phyloP scores from a whole-genome alignment of 1,140 invertebrate species.

The Listronotus oregonensis region DNA sequence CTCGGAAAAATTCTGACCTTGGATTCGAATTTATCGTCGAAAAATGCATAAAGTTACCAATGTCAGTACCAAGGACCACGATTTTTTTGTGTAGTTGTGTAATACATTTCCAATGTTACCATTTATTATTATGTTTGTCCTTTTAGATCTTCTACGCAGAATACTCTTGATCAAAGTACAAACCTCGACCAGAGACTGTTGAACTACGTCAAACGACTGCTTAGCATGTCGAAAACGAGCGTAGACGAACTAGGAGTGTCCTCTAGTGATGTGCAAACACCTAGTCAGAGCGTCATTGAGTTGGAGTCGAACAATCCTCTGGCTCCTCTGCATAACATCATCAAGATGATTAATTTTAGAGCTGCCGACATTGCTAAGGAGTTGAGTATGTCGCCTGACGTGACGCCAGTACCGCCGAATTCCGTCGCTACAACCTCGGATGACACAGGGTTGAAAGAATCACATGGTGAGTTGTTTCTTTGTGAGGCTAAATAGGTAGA shows the following conservation, averaged over 20 bases:
- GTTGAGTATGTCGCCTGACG: slow-evolving; percentile 17
- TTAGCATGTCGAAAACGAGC: slow-evolving; percentile 58
- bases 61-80: too few relatives aligned
- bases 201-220: slow-evolving; percentile 59
- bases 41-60: too few relatives aligned
- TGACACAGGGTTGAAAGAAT: background rate
- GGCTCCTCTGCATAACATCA: slow-evolving; percentile 34
- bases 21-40: too few relatives aligned
- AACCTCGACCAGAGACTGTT: slow-evolving; percentile 49
- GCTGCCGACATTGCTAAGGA: slow-evolving; percentile 25
- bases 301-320: slow-evolving; percentile 45
- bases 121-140: too few relatives aligned
- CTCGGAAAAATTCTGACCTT: too few relatives aligned
- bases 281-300: slow-evolving; percentile 58
- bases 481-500: too few relatives aligned
- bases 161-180: slow-evolving; percentile 1
- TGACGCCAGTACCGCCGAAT: slow-evolving; percentile 14
- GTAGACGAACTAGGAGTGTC: slow-evolving; percentile 59
- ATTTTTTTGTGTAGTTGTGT: too few relatives aligned
- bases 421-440: background rate
- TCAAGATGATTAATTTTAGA: slow-evolving; percentile 35
- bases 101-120: too few relatives aligned
- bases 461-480: too few relatives aligned
- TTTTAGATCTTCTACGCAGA: slow-evolving; percentile 8
- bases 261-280: slow-evolving; percentile 60